Conservation (phyloP, 2,113 vertebrate genomes). For the Ceyx margarethae region DNA sequence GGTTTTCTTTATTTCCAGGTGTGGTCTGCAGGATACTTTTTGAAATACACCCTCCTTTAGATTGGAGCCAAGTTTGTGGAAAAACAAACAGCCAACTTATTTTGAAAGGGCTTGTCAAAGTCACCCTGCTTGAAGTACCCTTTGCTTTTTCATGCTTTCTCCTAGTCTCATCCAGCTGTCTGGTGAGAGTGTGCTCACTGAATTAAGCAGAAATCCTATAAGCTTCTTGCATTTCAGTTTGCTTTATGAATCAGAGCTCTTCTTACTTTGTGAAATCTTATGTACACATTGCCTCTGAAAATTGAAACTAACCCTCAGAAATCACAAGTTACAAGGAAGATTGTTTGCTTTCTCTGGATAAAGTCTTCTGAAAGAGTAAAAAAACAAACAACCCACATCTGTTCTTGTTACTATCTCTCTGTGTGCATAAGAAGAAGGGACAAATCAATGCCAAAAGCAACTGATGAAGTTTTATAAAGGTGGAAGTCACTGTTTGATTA, state of each 20-base stretch:
- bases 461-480: background rate
- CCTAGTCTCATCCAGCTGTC: background rate
- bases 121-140: background rate
- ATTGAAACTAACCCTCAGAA: background rate
- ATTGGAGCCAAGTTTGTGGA: background rate
- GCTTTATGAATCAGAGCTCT: background rate
- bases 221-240: background rate
- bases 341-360: background rate
- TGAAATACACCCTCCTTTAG: background rate
- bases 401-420: background rate
- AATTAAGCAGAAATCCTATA: background rate
- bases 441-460: background rate
- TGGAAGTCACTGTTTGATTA: background rate
- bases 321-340: background rate
- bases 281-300: background rate
- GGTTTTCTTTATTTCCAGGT: background rate
- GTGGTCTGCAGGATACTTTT: background rate
- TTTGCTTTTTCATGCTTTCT: background rate
- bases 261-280: background rate
- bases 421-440: background rate
- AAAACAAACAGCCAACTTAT: background rate
- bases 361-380: background rate
- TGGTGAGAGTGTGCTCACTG: accelerated
- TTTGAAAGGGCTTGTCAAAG: background rate
- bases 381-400: background rate